phyloP scores from a whole-genome alignment of 2,888 invertebrate genomes.

The Papilio gigon region DNA sequence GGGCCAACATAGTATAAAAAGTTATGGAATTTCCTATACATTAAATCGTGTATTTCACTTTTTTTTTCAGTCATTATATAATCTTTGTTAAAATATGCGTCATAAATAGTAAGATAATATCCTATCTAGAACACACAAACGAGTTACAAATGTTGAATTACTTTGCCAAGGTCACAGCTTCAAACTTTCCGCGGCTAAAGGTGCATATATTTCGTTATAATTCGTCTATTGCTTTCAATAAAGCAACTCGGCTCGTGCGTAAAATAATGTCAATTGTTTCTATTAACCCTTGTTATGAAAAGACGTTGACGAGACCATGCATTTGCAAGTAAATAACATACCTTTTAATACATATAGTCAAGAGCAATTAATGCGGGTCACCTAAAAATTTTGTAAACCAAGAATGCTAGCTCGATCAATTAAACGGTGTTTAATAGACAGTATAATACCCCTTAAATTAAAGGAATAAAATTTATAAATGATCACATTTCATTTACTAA shows the following conservation, averaged over 20 bases:
- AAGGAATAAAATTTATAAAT: no score
- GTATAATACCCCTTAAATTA: no score
- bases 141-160: background rate
- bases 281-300: conserved; percentile 55
- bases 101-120: background rate
- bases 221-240: conserved; percentile 24
- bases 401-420: no score
- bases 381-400: no score
- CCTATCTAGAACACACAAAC: background rate
- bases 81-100: background rate
- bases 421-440: no score
- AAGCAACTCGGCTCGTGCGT: conserved; percentile 36
- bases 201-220: conserved; percentile 16
- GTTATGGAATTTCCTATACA: background rate
- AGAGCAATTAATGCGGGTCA: no score
- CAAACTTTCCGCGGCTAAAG: conserved; percentile 15
- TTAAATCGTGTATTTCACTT: background rate
- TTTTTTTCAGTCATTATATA: background rate
- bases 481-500: no score
- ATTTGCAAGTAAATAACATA: conserved; percentile 8
- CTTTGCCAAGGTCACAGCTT: background rate
- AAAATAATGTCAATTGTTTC: conserved; percentile 63
- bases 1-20: no score
- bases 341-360: background rate
- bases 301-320: conserved; percentile 19